Conservation (phyloP, 2,113 vertebrate species). For the Conger conger region DNA sequence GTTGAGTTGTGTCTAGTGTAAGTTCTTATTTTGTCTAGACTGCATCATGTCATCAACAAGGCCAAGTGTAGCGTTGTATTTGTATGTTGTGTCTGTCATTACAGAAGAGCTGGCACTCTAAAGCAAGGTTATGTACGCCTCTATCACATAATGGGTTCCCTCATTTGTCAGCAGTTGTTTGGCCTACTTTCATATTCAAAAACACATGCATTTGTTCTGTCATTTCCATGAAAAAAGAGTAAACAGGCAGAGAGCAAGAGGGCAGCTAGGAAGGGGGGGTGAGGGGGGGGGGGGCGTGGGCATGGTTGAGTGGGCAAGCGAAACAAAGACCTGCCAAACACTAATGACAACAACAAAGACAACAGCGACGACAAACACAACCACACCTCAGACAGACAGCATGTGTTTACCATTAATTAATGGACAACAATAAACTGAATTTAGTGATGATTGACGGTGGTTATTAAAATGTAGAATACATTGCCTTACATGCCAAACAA, state of each 20-base stretch:
- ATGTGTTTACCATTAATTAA: background rate
- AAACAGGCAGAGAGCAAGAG: slow-evolving; percentile 48
- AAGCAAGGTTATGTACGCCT: slow-evolving; percentile 57
- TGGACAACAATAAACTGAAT: background rate
- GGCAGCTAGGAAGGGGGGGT: slow-evolving; percentile 35
- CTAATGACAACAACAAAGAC: slow-evolving; percentile 13
- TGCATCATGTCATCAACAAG: slow-evolving; percentile 7
- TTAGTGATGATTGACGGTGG: background rate
- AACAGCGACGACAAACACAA: slow-evolving; percentile 3
- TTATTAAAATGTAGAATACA: background rate
- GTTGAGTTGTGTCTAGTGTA: slow-evolving; percentile 8
- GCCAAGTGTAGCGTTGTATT: slow-evolving; percentile 36
- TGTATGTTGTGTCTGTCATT: slow-evolving; percentile 49
- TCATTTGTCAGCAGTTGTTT: slow-evolving; percentile 69
- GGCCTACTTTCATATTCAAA: slow-evolving; percentile 73
- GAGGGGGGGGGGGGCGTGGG: slow-evolving; percentile 15
- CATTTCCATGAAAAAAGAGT: slow-evolving; percentile 69
- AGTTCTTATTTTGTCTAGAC: slow-evolving; percentile 27
- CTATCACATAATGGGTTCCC: slow-evolving; percentile 66
- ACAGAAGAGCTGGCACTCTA: slow-evolving; percentile 55
- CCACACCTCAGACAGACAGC: background rate
- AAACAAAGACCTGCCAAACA: slow-evolving; percentile 27
- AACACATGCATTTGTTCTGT: slow-evolving; percentile 66
- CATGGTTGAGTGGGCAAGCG: background rate
- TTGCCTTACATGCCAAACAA: background rate